A percentile compares a stretch with the other conserved stretches of the same genome.
Evolutionary conservation across 2,113 vertebrate species (phyloP).

Genomic region (Grallaria varia): DNA sequence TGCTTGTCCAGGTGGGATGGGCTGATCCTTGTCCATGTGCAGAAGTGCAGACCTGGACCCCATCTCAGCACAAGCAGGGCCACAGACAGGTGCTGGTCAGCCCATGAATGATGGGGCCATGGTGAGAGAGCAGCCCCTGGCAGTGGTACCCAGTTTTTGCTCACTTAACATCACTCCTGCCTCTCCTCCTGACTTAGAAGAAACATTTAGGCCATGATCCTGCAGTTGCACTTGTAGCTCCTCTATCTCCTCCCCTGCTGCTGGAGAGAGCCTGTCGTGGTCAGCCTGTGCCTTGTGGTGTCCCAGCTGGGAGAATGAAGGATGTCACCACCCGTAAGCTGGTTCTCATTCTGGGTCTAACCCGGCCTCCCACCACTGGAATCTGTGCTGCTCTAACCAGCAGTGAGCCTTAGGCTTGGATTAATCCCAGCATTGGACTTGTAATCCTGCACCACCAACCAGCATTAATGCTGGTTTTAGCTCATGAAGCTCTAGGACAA

Average conservation of each 20-base stretch:
- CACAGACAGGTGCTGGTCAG: neutral
- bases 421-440: neutral
- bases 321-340: neutral
- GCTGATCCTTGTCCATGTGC: fast-evolving
- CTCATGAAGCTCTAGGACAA: neutral
- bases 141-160: neutral
- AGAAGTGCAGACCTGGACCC: neutral
- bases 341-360: neutral
- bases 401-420: neutral
- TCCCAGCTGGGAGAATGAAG: neutral
- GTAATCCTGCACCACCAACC: neutral
- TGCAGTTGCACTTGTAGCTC: neutral
- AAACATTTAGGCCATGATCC: neutral
- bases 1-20: neutral
- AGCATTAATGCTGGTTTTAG: neutral
- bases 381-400: neutral
- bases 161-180: neutral
- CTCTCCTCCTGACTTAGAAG: no score
- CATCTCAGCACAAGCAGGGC: neutral
- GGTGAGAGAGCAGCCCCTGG: neutral
- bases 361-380: neutral
- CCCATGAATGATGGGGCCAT: fast-evolving
- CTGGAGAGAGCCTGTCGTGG: neutral
- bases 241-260: neutral
- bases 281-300: neutral